Evolutionary conservation across 2,888 invertebrate species (phyloP).

Genomic region (Chymomyza fuscimana): DNA sequence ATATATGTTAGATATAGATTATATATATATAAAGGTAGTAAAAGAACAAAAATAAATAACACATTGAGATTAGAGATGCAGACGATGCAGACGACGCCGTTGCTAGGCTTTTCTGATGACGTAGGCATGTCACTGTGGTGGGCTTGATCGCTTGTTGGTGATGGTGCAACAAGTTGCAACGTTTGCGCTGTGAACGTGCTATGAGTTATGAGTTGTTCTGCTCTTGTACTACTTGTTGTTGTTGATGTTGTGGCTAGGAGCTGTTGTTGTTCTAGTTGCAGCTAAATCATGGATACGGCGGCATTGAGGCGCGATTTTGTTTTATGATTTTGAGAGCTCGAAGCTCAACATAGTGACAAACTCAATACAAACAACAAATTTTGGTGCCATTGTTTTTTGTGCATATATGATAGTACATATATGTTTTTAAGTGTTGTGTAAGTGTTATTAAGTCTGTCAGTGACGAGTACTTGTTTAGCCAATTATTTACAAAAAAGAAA

Average conservation of each 20-base stretch:
- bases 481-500: slow-evolving; percentile 26
- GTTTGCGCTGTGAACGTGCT: not conserved
- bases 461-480: slow-evolving; percentile 23
- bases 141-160: not conserved
- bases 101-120: not conserved
- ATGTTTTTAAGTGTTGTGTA: not conserved
- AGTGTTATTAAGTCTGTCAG: not conserved
- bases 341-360: slow-evolving; percentile 7
- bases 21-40: not conserved
- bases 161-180: not conserved
- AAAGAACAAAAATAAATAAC: not conserved
- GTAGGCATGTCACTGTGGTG: not conserved
- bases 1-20: not conserved
- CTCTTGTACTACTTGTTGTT: not conserved
- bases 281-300: slow-evolving; percentile 15
- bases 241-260: not conserved
- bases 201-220: not conserved
- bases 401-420: not conserved
- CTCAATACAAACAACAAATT: slow-evolving; percentile 30
- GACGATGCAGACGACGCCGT: not conserved
- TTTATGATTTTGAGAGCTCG: slow-evolving; percentile 30
- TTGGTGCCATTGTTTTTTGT: slow-evolving; percentile 34
- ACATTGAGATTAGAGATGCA: slow-evolving; percentile 9
- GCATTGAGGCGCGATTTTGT: slow-evolving; percentile 29
- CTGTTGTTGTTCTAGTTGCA: slow-evolving; percentile 6